Percentiles rank a stretch among this genome's conserved stretches.
These are phyloP conservation scores for Oncorhynchus masou DNA, from an alignment of 2,113 vertebrate species.

Conservation along the genomic window DNA sequence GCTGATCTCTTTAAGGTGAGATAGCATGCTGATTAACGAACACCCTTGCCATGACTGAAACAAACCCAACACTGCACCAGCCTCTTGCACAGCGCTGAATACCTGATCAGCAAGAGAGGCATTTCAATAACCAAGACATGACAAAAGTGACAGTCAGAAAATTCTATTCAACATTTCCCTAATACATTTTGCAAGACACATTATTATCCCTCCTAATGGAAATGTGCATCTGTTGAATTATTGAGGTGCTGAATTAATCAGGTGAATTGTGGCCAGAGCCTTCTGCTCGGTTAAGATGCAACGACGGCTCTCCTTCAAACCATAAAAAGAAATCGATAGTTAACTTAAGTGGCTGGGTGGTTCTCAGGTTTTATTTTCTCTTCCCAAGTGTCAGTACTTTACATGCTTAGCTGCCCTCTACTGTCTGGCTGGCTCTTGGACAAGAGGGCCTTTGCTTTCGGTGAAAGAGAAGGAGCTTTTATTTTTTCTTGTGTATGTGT, in stretches of 20 bases:
- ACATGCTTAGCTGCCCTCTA: conserved; percentile 48
- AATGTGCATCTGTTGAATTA: conserved; percentile 84
- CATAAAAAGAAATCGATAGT: conserved; percentile 53
- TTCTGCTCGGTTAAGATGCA: conserved; percentile 43
- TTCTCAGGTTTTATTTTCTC: conserved; percentile 32
- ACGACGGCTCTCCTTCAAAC: conserved; percentile 45
- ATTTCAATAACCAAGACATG: conserved; percentile 62
- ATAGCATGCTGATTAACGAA: neutral
- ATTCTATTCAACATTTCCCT: conserved; percentile 80
- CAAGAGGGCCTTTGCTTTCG: conserved; percentile 33
- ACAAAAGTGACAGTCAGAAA: conserved; percentile 68
- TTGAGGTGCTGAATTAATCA: conserved; percentile 83
- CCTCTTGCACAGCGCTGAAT: neutral
- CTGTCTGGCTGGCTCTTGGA: conserved; percentile 31
- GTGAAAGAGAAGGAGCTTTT: conserved; percentile 55
- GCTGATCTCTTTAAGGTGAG: conserved; percentile 96
- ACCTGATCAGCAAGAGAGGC: conserved; percentile 26
- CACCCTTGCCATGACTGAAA: neutral
- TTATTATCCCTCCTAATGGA: conserved; percentile 91
- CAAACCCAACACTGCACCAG: neutral
- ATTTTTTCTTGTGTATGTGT: conserved; percentile 55
- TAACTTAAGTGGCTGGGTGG: conserved; percentile 28
- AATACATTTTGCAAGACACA: conserved; percentile 86
- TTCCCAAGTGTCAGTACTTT: conserved; percentile 37
- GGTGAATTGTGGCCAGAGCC: conserved; percentile 61